Conservation (phyloP, 2,888 invertebrate genomes). For the Philopedon plagiatum region DNA sequence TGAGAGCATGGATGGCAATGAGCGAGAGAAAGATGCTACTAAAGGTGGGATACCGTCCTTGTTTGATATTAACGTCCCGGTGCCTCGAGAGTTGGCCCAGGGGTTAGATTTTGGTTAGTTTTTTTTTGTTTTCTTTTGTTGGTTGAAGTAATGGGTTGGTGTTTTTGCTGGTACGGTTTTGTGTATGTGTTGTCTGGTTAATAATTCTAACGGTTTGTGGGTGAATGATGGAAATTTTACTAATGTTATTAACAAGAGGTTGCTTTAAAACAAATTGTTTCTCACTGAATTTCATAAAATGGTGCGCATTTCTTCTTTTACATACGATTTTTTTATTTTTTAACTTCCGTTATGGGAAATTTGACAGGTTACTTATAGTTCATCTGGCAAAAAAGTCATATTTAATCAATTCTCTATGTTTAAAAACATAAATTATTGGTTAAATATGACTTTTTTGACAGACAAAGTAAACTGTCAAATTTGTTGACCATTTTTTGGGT, state of each 20-base stretch:
- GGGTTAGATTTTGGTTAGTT: constrained; percentile 58
- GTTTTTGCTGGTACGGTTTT: background rate
- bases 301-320: too few relatives aligned
- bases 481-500: too few relatives aligned
- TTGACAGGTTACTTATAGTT: too few relatives aligned
- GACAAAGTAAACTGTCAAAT: too few relatives aligned
- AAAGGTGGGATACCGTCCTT: constrained; percentile 64
- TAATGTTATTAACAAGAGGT: background rate
- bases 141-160: constrained; percentile 7
- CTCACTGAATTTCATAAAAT: too few relatives aligned
- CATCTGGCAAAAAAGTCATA: too few relatives aligned
- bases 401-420: too few relatives aligned
- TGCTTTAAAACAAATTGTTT: too few relatives aligned
- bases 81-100: constrained; percentile 61
- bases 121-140: constrained; percentile 36
- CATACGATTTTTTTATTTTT: too few relatives aligned
- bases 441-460: too few relatives aligned
- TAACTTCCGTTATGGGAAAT: too few relatives aligned
- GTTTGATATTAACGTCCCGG: constrained; percentile 65
- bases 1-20: constrained; percentile 41
- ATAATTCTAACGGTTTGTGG: background rate
- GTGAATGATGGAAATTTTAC: background rate
- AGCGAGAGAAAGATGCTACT: constrained; percentile 25
- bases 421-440: too few relatives aligned
- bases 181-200: background rate